Base-by-base conservation (phyloP, 2,113 vertebrate genomes). In the Pagrus major region DNA sequence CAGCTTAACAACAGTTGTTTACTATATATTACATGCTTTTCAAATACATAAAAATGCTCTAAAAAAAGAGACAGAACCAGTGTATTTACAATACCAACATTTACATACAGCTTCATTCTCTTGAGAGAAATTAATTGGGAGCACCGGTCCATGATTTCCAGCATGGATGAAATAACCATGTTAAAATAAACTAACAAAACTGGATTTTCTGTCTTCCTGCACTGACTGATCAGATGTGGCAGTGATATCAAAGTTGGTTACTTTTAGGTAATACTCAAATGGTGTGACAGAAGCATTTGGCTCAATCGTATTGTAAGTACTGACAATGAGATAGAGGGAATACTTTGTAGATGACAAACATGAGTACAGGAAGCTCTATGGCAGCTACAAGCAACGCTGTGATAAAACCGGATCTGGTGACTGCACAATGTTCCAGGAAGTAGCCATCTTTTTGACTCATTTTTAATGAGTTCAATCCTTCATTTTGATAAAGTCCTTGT, bases 21-120 rank as follows among this genome's bases (percentile, higher is more conserved):
- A 92, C 94, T 95, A 97, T 97, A 97, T 97, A 97, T 97, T 97
- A 98, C 96, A 97, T 96, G 96, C 95, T 96, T 97, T 94, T 95
- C 91, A 94, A 96, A 96, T 88, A 96, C 88, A 91, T 87, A 89
- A 84, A 90, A 95, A 88, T 63, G 84, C 77, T 91, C 84, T 90
- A 95, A 95, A 35, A 89, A 96, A 7, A 93, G 93, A 84, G 77
- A 96, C 94, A 94, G 89, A 92, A 92, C 93, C 94, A 91, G 93
- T 93, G 93, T 97, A 96, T 97, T 94, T 95, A 97, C 96, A 97
- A 94, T 94, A 96, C 93, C 93, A 93, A 97, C 95, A 97, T 94
- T 92, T 92, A 95, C 88, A 95, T 89, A 93, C 91, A 88, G 82
- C 90, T 88, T 81, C 88, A 84, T 91, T 80, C 92, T 94, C 95